Percentiles rank a stretch among this genome's conserved stretches.
These are phyloP conservation scores for Acrocephalus kingi DNA, from an alignment of 2,113 vertebrate genomes.

Conservation along the genomic window DNA sequence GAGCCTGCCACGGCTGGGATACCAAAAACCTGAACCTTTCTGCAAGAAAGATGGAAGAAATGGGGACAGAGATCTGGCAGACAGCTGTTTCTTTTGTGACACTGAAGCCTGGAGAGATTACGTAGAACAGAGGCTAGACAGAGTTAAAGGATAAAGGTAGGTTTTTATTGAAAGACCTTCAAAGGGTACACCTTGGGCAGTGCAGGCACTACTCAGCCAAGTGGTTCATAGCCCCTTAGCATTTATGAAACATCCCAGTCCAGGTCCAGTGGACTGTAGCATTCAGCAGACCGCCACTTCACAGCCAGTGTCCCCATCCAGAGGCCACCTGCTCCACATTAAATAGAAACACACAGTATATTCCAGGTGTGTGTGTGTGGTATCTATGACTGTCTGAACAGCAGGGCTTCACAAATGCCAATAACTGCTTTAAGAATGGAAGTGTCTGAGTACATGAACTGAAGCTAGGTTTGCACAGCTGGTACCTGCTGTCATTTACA, in stretches of 20 bases:
- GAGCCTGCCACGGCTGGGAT: not conserved
- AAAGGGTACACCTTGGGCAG: not conserved
- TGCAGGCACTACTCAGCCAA: not conserved
- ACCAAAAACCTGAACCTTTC: not conserved
- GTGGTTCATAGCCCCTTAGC: not conserved
- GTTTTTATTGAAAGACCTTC: not conserved
- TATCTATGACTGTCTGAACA: not conserved
- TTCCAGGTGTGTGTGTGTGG: too few species aligned
- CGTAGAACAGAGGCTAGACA: not conserved
- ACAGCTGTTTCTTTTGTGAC: not conserved
- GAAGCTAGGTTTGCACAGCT: not conserved
- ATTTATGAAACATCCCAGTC: not conserved
- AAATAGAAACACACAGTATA: not conserved
- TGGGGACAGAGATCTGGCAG: not conserved
- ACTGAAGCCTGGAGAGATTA: not conserved
- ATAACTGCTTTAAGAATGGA: not conserved
- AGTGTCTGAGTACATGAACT: not conserved
- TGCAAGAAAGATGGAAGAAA: not conserved
- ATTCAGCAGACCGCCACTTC: not conserved
- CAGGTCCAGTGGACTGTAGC: not conserved
- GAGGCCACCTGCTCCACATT: not conserved
- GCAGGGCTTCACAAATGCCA: not conserved
- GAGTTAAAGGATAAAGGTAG: not conserved
- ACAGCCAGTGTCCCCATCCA: not conserved
- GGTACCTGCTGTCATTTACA: not conserved